Percentiles rank a stretch among this genome's conserved stretches.
These are phyloP conservation scores for Oxygymnocypris stewartii DNA, from an alignment of 2,113 vertebrate genomes.

Conservation along the genomic window DNA sequence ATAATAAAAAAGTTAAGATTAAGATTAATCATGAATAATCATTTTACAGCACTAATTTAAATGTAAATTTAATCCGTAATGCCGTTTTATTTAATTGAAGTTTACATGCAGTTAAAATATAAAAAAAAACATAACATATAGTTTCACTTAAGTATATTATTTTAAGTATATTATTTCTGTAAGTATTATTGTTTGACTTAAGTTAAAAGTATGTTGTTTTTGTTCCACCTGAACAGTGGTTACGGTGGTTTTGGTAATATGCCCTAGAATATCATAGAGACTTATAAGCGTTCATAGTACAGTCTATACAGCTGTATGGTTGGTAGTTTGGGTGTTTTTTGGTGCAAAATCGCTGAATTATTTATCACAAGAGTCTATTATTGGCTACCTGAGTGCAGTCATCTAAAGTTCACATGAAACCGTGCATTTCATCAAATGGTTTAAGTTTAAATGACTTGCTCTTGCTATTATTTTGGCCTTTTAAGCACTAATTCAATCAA, in stretches of 20 bases:
- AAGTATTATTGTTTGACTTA: neutral
- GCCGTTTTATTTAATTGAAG: neutral
- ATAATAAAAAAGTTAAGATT: too few relatives aligned
- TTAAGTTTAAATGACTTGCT: conserved; percentile 42
- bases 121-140: neutral
- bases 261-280: neutral
- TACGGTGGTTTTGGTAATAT: neutral
- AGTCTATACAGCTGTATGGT: too few relatives aligned
- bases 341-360: conserved; percentile 20
- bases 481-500: conserved; percentile 44
- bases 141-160: too few relatives aligned
- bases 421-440: conserved; percentile 14
- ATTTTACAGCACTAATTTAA: too few relatives aligned
- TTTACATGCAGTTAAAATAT: neutral
- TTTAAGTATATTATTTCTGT: too few relatives aligned
- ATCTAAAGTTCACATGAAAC: conserved; percentile 34
- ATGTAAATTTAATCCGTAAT: neutral
- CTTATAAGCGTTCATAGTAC: neutral
- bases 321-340: neutral
- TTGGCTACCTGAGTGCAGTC: conserved; percentile 16
- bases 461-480: conserved; percentile 38
- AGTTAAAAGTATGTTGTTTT: neutral
- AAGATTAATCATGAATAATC: too few relatives aligned
- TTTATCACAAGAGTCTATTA: conserved; percentile 30
- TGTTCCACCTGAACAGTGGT: neutral